Percentiles rank a stretch among this genome's conserved stretches.
Evolutionary conservation across 2,888 invertebrate species (phyloP).

Genomic region (Leptopilina myrica): DNA sequence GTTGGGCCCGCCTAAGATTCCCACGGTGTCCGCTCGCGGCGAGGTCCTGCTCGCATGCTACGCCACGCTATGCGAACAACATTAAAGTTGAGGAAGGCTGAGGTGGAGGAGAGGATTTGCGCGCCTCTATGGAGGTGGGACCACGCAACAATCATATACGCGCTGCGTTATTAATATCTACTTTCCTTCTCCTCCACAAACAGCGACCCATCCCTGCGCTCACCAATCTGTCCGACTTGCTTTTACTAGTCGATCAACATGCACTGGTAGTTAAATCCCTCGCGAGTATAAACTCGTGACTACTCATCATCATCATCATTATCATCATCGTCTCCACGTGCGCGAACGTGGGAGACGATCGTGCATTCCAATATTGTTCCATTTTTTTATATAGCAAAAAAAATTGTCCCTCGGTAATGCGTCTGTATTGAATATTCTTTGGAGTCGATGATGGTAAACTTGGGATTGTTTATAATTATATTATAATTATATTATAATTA

Average conservation of each 20-base stretch:
- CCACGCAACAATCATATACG: conserved; percentile 66
- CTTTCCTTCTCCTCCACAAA: conserved; percentile 61
- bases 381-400: no score
- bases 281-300: conserved; percentile 47
- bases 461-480: no score
- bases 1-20: conserved; percentile 74
- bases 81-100: conserved; percentile 69
- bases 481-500: no score
- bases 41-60: conserved; percentile 66
- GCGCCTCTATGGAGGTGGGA: conserved; percentile 59
- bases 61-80: conserved; percentile 69
- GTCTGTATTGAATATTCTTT: no score
- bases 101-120: conserved; percentile 49
- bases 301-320: conserved; percentile 38
- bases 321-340: conserved; percentile 36
- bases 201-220: conserved; percentile 55
- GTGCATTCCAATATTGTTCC: conserved; percentile 8
- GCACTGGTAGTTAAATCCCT: conserved; percentile 55
- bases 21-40: conserved; percentile 76
- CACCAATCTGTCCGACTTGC: conserved; percentile 53
- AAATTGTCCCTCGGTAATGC: no score
- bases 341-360: conserved; percentile 50
- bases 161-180: conserved; percentile 69
- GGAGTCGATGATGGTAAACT: no score
- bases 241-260: conserved; percentile 40